Evolutionary conservation across 2,888 invertebrate species (phyloP).

Genomic region (Vanessa cardui): DNA sequence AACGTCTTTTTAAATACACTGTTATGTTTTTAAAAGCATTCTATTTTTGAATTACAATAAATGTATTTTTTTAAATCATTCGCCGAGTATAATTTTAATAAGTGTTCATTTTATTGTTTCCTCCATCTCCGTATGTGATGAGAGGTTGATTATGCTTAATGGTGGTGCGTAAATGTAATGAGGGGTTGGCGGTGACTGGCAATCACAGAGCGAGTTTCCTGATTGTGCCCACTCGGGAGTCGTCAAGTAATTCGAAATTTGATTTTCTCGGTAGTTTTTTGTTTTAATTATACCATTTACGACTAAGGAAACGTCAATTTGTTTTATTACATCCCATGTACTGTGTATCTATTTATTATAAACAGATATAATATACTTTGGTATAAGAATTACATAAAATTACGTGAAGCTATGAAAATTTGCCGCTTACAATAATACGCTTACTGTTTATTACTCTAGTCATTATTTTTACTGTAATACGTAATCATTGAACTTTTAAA

Average conservation of each 20-base stretch:
- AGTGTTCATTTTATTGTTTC: constrained; percentile 72
- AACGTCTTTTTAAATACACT: constrained; percentile 1
- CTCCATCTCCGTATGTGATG: constrained; percentile 70
- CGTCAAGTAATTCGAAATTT: constrained; percentile 60
- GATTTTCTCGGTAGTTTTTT: constrained; percentile 52
- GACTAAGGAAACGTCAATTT: constrained; percentile 29
- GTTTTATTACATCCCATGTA: constrained; percentile 46
- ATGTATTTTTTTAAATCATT: constrained; percentile 11
- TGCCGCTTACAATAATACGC: neutral
- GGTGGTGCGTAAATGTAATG: constrained; percentile 75
- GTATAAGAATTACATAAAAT: constrained; percentile 42
- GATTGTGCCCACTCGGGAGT: constrained; percentile 58
- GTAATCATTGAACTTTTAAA: too few relatives aligned
- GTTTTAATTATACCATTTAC: constrained; percentile 36
- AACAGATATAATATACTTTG: constrained; percentile 40
- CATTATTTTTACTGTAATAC: too few relatives aligned
- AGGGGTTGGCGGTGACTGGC: constrained; percentile 62
- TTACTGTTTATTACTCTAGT: too few relatives aligned
- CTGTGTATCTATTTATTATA: constrained; percentile 25
- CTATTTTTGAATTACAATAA: constrained; percentile 5
- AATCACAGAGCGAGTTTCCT: constrained; percentile 67
- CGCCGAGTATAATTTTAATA: constrained; percentile 53
- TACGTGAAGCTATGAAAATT: constrained; percentile 22
- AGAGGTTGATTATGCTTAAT: constrained; percentile 74
- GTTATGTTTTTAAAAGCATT: constrained; percentile 14